A percentile compares a stretch with the other conserved stretches of the same genome.
Conservation (phyloP, 1,140 invertebrate genomes). For the Drosophila nebulosa region DNA sequence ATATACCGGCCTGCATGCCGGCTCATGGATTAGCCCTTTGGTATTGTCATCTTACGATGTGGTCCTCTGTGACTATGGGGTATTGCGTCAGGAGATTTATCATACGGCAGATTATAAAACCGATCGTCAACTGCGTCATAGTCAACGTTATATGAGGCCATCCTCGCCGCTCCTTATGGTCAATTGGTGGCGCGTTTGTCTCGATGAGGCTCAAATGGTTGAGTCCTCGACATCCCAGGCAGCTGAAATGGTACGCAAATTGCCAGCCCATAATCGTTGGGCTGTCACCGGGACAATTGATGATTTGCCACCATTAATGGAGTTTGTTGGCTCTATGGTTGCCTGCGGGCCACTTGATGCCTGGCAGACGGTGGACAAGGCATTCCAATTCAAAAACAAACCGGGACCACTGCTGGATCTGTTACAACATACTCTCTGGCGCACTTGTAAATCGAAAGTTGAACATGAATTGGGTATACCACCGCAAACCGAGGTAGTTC, state of each 20-base stretch:
- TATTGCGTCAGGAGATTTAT: constrained; percentile 85
- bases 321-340: constrained; percentile 83
- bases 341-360: constrained; percentile 54
- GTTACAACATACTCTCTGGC: constrained; percentile 86
- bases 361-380: constrained; percentile 84
- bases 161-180: constrained; percentile 85
- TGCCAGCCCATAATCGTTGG: constrained; percentile 88
- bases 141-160: constrained; percentile 65
- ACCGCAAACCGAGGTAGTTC: constrained; percentile 79
- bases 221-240: constrained; percentile 82
- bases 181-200: constrained; percentile 89
- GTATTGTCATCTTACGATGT: constrained; percentile 87
- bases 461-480: constrained; percentile 84
- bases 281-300: constrained; percentile 87
- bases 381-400: constrained; percentile 81
- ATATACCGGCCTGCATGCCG: constrained; percentile 83
- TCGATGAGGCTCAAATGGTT: constrained; percentile 93
- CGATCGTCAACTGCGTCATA: constrained; percentile 48
- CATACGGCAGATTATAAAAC: constrained; percentile 64
- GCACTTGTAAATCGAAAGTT: constrained; percentile 83
- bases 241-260: constrained; percentile 83
- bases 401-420: constrained; percentile 81
- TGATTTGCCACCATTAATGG: constrained; percentile 87
- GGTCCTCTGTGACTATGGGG: constrained; percentile 88
- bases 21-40: constrained; percentile 86